Percentiles rank a stretch among this genome's conserved stretches.
These are phyloP conservation scores for Lycaon pictus DNA, from an alignment of 2,113 vertebrate genomes.

Conservation along the genomic window DNA sequence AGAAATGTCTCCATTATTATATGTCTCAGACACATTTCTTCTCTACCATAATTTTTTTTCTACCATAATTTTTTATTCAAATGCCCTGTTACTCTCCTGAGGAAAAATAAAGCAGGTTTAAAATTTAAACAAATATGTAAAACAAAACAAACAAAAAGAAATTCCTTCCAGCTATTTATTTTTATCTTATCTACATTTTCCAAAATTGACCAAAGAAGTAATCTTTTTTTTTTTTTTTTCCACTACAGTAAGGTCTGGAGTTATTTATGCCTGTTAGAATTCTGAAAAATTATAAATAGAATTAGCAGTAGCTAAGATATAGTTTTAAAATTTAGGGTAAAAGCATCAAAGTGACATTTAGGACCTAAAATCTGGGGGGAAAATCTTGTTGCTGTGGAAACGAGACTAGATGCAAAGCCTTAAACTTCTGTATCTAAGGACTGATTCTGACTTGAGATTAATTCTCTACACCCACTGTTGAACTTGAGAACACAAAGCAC, in stretches of 20 bases:
- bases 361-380: fast-evolving
- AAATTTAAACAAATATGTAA: neutral
- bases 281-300: slow-evolving; percentile 31
- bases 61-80: neutral
- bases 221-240: neutral
- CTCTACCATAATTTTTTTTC: neutral
- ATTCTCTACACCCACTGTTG: neutral
- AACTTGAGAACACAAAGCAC: neutral
- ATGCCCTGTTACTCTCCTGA: neutral
- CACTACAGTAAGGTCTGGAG: neutral
- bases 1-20: neutral
- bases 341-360: neutral
- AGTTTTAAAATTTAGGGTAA: neutral
- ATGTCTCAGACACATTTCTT: neutral
- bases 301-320: slow-evolving; percentile 36
- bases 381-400: neutral
- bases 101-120: slow-evolving; percentile 12
- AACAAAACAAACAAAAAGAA: neutral
- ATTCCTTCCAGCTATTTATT: neutral
- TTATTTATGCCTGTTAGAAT: neutral
- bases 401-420: neutral
- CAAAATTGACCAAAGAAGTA: slow-evolving; percentile 28
- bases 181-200: slow-evolving; percentile 8
- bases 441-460: neutral
- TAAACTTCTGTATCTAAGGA: neutral